A percentile compares a stretch with the other conserved stretches of the same genome.
Conservation (phyloP, 1,140 invertebrate species). For the Conus ventricosus region DNA sequence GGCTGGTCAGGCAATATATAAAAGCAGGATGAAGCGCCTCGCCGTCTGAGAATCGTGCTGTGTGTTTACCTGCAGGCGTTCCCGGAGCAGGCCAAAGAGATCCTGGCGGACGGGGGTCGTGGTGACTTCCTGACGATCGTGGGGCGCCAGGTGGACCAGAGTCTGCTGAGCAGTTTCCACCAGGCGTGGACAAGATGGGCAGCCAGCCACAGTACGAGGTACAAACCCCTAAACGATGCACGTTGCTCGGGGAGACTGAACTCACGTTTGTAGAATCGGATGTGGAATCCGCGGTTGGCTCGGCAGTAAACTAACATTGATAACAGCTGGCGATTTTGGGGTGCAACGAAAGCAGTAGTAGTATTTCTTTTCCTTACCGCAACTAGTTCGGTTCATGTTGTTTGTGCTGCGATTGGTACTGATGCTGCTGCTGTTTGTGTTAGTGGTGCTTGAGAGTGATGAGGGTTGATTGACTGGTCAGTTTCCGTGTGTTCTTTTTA, state of each 20-base stretch:
- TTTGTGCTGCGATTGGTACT: too few relatives aligned
- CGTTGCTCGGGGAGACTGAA: background rate
- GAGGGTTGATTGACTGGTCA: too few relatives aligned
- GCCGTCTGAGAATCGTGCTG: background rate
- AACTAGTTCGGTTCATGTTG: too few relatives aligned
- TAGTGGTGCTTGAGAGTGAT: too few relatives aligned
- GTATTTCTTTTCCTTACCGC: too few relatives aligned
- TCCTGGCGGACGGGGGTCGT: background rate
- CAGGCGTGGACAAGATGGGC: background rate
- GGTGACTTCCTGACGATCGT: conserved; percentile 27
- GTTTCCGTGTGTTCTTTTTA: too few relatives aligned
- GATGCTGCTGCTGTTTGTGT: too few relatives aligned
- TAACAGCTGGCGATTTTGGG: too few relatives aligned
- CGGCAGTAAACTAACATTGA: too few relatives aligned
- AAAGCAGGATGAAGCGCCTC: background rate
- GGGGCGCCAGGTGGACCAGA: background rate
- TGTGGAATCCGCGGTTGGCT: too few relatives aligned
- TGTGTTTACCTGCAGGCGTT: background rate
- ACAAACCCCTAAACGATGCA: background rate
- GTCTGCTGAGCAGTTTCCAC: background rate
- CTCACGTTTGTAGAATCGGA: background rate
- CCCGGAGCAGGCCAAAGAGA: background rate
- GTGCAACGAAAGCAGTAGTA: too few relatives aligned
- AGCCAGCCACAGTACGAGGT: conserved; percentile 25
- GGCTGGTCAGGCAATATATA: too few relatives aligned